Base-by-base conservation (phyloP, 1,140 invertebrate species). In the Drosophila sechellia region DNA sequence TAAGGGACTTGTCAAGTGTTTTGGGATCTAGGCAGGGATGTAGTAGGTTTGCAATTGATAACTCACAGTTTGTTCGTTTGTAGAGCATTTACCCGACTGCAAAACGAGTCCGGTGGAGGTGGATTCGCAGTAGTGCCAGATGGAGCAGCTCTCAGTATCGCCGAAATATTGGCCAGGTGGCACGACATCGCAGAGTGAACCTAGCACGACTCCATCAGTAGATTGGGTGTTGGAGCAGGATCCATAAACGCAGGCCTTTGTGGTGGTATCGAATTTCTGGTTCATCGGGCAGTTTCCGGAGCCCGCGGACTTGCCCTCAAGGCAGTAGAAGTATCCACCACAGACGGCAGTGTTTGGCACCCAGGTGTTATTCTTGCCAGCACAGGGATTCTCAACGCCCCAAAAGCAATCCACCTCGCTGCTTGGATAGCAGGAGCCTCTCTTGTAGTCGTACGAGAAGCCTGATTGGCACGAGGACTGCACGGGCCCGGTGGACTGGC, bases 161-260 rank as follows among this genome's bases (percentile, higher is more conserved):
- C 83, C 83, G 35, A 83, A 87, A 49, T 63, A 87, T 0, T 45
- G 0, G 1, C 5, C 20, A 0, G 79, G 45, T 1, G 75, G 79
- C 12, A 79, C 31, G 6, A 87, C 83, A 4, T 56, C 20, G 49
- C 83, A 87, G 8, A 50, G 0, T 2, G 8, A 48, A 1, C 0
- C 17, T 0, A 70, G 45, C 5, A 0, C 43, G 4, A 40, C 12
- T 8, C 17, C 53, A 1, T 15, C 15, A 17, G n/a, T 34, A 15
- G 5, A 2, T 12, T 2, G 3, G 0, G 15, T 27, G 37, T 0
- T 8, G 37, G 8, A 12, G 55, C 81, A 81, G 15, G 1, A 2
- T 1, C 60, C 78, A 1, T 35, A 87, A 12, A 13, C 8, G 46
- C 81, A 86, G 0, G 0, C 0, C 10, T 15, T 8, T 0, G 1